Percentiles rank a stretch among this genome's conserved stretches.
These are phyloP conservation scores for roundworm (Caenorhabditis elegans) DNA, from an alignment of 1,140 invertebrate species.

Conservation along the genomic window WBcel235 BX284602.5:11740501-11741000, in stretches of 20 bases:
- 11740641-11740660: constrained; percentile 78
- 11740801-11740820: constrained; percentile 68
- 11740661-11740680: constrained; percentile 70
- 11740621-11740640: constrained; percentile 68
- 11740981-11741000: constrained; percentile 36
- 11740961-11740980: constrained; percentile 46
- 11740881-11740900: constrained; percentile 48
- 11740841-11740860: constrained; percentile 69
- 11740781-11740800: constrained; percentile 68
- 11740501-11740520: no score
- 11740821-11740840: constrained; percentile 67
- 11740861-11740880: constrained; percentile 58
- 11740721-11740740: constrained; percentile 67
- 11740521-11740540: no score
- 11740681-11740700: constrained; percentile 71
- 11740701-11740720: constrained; percentile 66
- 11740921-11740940: constrained; percentile 45
- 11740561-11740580: no score
- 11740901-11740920: constrained; percentile 51
- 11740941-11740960: constrained; percentile 46
- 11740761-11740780: constrained; percentile 69
- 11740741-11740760: constrained; percentile 68
- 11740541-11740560: no score
- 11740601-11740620: constrained; percentile 64
- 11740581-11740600: constrained; percentile 46